Evolutionary conservation across 2,113 vertebrate genomes (phyloP).

Genomic region (Festucalex cinctus): DNA sequence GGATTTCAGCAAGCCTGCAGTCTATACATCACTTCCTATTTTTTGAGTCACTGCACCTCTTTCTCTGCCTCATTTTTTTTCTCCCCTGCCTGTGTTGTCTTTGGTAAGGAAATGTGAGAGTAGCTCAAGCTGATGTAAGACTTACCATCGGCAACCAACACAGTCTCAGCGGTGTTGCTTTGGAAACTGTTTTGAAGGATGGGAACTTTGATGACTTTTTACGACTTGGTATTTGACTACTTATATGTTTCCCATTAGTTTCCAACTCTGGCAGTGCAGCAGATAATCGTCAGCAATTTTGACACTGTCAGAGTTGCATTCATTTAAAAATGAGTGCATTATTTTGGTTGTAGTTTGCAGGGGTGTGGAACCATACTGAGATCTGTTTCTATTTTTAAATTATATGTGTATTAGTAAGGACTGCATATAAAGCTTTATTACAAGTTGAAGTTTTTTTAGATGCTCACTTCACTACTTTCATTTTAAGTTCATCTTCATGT

Average conservation of each 20-base stretch:
- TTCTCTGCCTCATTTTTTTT: constrained; percentile 15
- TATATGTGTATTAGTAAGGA: background rate
- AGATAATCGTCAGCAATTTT: background rate
- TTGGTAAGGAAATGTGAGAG: constrained; percentile 34
- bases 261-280: background rate
- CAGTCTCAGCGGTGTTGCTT: constrained; percentile 34
- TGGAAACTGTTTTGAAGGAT: constrained; percentile 24
- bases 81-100: constrained; percentile 17
- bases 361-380: background rate
- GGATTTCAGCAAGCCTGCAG: constrained; percentile 42
- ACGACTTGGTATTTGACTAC: background rate
- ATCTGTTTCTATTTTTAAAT: background rate
- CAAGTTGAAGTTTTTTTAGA: background rate
- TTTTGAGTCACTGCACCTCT: constrained; percentile 26
- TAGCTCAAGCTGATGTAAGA: constrained; percentile 53
- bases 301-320: background rate
- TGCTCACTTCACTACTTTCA: background rate
- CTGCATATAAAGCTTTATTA: background rate
- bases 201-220: constrained; percentile 21
- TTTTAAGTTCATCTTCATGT: background rate
- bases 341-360: background rate
- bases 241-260: background rate
- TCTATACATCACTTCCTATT: constrained; percentile 50
- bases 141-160: constrained; percentile 37
- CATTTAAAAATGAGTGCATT: background rate